These are phyloP conservation scores for Magallana nippona DNA, from an alignment of 2,888 invertebrate species.

Conservation along the genomic window DNA sequence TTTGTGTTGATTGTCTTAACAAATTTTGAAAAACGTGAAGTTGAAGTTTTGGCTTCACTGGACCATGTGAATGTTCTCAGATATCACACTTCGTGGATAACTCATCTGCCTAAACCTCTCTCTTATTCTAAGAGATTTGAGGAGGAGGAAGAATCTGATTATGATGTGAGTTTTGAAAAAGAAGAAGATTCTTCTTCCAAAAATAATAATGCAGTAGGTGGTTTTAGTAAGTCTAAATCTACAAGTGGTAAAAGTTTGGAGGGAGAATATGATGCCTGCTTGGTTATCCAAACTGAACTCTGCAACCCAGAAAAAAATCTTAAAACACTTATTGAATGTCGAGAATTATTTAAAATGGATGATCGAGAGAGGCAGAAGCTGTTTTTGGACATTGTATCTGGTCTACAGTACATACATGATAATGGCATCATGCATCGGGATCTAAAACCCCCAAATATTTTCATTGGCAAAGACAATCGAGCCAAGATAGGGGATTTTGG, in stretches of 20 bases:
- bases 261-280: neutral
- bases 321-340: neutral
- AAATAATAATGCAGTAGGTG: neutral
- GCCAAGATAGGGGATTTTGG: neutral
- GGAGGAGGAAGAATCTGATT: neutral
- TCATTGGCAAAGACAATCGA: neutral
- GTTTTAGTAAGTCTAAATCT: neutral
- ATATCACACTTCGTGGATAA: neutral
- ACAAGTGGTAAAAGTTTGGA: neutral
- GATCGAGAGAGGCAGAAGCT: neutral
- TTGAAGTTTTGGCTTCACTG: neutral
- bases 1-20: neutral
- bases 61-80: slow-evolving; percentile 9
- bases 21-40: neutral
- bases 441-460: neutral
- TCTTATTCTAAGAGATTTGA: neutral
- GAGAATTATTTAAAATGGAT: neutral
- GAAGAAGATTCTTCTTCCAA: neutral
- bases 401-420: neutral
- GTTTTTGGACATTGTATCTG: neutral
- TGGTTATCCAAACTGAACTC: neutral
- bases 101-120: neutral
- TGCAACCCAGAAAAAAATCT: neutral
- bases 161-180: neutral
- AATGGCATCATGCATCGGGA: neutral